Conservation (phyloP, 1,140 invertebrate genomes). For the Macrosteles quadrilineatus region DNA sequence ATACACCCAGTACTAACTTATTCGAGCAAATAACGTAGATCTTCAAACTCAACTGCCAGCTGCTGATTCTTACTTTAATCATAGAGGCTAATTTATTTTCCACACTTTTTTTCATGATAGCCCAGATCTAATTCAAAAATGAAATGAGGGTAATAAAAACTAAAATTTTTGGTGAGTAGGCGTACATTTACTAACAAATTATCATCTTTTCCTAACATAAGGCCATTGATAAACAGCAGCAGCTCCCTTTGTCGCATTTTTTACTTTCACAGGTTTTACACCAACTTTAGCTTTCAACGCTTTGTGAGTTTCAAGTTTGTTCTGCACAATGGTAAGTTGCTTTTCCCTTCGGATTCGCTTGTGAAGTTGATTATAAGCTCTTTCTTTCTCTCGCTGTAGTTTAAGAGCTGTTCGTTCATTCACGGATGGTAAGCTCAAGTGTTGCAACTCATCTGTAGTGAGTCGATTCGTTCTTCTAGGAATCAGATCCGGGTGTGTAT, state of each 20-base stretch:
- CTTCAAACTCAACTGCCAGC: too few relatives aligned
- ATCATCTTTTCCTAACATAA: constrained; percentile 81
- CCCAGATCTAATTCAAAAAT: too few relatives aligned
- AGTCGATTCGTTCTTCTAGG: constrained; percentile 69
- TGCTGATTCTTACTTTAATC: too few relatives aligned
- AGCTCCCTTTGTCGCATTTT: constrained; percentile 63
- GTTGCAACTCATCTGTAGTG: constrained; percentile 61
- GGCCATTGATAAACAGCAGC: constrained; percentile 86
- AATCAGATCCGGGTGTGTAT: constrained; percentile 73
- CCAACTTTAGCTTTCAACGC: constrained; percentile 65
- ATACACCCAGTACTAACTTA: too few relatives aligned
- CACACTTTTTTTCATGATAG: too few relatives aligned
- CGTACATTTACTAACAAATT: too few relatives aligned
- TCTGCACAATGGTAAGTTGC: constrained; percentile 75
- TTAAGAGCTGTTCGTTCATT: constrained; percentile 51
- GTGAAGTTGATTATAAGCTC: constrained; percentile 74
- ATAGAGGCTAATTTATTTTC: too few relatives aligned
- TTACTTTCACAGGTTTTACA: constrained; percentile 65
- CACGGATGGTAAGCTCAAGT: constrained; percentile 58
- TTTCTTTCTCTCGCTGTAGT: constrained; percentile 60
- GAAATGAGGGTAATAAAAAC: too few relatives aligned
- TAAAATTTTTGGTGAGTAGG: too few relatives aligned
- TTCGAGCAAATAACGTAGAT: too few relatives aligned
- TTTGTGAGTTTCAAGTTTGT: constrained; percentile 81
- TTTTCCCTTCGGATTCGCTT: constrained; percentile 82